A percentile compares a stretch with the other conserved stretches of the same genome.
Conservation (phyloP, 2,797 vertebrate species). For the Anguilla anguilla region DNA sequence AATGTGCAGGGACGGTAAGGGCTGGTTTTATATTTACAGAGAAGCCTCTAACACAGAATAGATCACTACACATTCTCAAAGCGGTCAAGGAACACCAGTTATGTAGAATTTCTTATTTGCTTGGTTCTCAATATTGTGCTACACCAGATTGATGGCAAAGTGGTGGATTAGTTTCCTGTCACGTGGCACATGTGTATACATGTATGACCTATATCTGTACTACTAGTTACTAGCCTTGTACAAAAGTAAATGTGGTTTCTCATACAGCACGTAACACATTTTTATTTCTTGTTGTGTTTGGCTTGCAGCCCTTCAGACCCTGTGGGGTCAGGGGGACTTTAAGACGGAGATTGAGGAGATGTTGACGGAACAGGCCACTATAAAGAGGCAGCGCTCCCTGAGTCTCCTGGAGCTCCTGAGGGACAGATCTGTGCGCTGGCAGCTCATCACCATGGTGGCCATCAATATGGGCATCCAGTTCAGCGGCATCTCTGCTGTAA, state of each 20-base stretch:
- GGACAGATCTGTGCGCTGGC: conserved; percentile 73
- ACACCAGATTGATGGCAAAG: background rate
- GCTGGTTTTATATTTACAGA: conserved; percentile 9
- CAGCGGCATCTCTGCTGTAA: conserved; percentile 63
- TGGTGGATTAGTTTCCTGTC: background rate
- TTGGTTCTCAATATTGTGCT: background rate
- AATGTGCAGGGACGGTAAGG: conserved; percentile 75
- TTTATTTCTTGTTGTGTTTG: background rate
- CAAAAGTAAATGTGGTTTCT: background rate
- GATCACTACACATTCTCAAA: background rate
- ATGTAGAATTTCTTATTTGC: background rate
- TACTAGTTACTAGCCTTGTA: background rate
- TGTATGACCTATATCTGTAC: background rate
- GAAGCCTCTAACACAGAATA: background rate
- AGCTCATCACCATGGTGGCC: conserved; percentile 71
- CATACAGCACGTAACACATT: background rate
- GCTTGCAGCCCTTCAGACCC: conserved; percentile 74
- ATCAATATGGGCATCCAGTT: conserved; percentile 63
- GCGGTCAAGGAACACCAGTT: background rate
- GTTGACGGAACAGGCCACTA: conserved; percentile 72
- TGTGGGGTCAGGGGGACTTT: conserved; percentile 81
- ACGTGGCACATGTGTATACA: background rate
- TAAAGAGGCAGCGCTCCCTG: conserved; percentile 60
- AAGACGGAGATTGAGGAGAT: conserved; percentile 80
- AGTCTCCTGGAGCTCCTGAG: conserved; percentile 67